Percentiles rank a stretch among this genome's conserved stretches.
These are phyloP conservation scores for Hypsibius dujardini DNA, from an alignment of 1,140 invertebrate species.

Conservation along the genomic window DNA sequence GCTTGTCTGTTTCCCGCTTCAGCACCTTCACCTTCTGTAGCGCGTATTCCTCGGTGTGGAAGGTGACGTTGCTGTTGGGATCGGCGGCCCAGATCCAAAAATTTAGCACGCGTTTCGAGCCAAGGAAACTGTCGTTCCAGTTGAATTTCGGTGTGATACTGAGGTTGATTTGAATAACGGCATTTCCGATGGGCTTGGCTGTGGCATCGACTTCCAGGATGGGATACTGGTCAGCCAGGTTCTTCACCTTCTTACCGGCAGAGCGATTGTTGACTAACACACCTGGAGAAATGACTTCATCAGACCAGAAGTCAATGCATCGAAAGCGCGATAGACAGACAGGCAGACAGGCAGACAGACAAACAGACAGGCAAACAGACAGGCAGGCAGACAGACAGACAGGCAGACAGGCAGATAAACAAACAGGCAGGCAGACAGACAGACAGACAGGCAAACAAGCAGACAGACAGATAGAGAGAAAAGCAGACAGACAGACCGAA, in stretches of 20 bases:
- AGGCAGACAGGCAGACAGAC: no score
- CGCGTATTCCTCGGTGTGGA: slow-evolving; percentile 83
- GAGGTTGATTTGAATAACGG: slow-evolving; percentile 68
- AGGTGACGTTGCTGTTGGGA: slow-evolving; percentile 71
- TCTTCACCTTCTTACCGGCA: slow-evolving; percentile 56
- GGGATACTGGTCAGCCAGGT: slow-evolving; percentile 68
- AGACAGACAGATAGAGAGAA: no score
- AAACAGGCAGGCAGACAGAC: no score
- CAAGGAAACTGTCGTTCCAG: slow-evolving; percentile 77
- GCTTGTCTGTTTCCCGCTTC: slow-evolving; percentile 51
- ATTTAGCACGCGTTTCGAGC: slow-evolving; percentile 48
- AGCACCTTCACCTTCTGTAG: slow-evolving; percentile 52
- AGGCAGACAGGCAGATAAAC: no score
- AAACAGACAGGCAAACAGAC: no score
- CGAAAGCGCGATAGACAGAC: no score
- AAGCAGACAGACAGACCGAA: no score
- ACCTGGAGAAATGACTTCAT: no score
- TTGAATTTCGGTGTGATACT: slow-evolving; percentile 62
- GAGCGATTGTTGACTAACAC: slow-evolving; percentile 55
- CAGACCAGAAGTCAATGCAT: no score
- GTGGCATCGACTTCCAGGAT: slow-evolving; percentile 56
- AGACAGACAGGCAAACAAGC: no score
- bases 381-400: no score
- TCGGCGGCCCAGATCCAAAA: slow-evolving; percentile 99
- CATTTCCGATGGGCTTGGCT: slow-evolving; percentile 83